A percentile compares a stretch with the other conserved stretches of the same genome.
Conservation (phyloP, 92 coral and sea anemone species). For the Bergia sp. region DNA sequence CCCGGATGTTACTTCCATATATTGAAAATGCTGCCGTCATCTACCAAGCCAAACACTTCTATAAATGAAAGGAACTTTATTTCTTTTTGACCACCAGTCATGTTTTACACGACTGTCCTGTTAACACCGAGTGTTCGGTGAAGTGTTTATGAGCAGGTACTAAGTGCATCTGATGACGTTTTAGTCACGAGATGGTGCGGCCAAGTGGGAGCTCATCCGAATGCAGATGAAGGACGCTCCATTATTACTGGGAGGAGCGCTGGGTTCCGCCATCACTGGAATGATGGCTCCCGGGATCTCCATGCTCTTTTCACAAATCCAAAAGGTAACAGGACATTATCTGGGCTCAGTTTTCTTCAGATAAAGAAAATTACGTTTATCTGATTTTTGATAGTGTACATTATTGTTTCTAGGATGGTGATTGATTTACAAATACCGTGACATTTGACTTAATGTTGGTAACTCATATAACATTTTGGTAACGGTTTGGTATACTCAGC, state of each 20-base stretch:
- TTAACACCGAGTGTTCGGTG: neutral
- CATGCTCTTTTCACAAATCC: slow-evolving; percentile 84
- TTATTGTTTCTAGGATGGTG: neutral
- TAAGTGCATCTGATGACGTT: neutral
- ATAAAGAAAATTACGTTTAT: neutral
- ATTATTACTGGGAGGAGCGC: slow-evolving; percentile 75
- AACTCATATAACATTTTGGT: no score
- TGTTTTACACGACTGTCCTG: neutral
- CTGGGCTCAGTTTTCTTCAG: neutral
- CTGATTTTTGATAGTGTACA: neutral
- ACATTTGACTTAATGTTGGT: neutral
- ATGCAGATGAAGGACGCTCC: slow-evolving; percentile 87
- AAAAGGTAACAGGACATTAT: slow-evolving; percentile 63
- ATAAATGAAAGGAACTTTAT: neutral
- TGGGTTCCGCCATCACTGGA: slow-evolving; percentile 93
- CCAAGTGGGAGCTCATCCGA: slow-evolving; percentile 62
- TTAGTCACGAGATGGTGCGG: slow-evolving; percentile 72
- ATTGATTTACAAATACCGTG: neutral
- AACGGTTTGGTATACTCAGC: no score
- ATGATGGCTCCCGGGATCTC: slow-evolving; percentile 94
- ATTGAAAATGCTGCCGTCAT: neutral
- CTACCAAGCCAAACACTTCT: neutral
- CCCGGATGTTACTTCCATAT: no score
- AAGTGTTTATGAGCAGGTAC: neutral
- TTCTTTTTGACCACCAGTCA: neutral